Percentiles rank a stretch among this genome's conserved stretches.
Conservation (phyloP, 2,888 invertebrate species). For the Plebejus argus region DNA sequence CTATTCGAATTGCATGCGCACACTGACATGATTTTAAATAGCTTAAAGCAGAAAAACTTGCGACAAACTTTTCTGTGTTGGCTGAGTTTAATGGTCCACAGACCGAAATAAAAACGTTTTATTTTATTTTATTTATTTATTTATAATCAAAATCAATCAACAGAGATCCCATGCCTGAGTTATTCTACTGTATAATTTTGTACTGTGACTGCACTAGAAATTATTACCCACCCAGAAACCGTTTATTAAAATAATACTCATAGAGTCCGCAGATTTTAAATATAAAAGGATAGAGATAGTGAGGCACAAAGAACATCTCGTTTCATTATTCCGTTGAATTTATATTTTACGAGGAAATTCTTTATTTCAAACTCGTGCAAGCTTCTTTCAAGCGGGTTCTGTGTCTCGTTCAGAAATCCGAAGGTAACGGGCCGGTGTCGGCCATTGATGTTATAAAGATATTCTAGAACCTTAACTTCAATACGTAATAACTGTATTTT, state of each 20-base stretch:
- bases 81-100: too few relatives aligned
- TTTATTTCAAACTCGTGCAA: constrained; percentile 44
- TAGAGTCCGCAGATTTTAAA: constrained; percentile 23
- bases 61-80: too few relatives aligned
- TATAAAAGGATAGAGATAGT: constrained; percentile 31
- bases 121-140: too few relatives aligned
- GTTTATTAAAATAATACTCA: constrained; percentile 5
- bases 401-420: constrained; percentile 64
- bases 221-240: background rate
- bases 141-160: background rate
- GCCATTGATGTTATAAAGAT: background rate
- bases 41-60: too few relatives aligned
- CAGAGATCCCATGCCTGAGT: background rate
- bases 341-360: constrained; percentile 40
- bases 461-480: too few relatives aligned
- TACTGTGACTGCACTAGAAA: background rate
- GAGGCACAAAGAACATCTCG: constrained; percentile 33
- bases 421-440: constrained; percentile 52
- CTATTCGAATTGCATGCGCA: too few relatives aligned
- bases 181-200: background rate
- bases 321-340: constrained; percentile 34
- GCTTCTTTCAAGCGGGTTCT: constrained; percentile 59
- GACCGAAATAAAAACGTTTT: too few relatives aligned
- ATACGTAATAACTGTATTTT: too few relatives aligned
- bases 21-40: too few relatives aligned